Conservation (phyloP, 2,888 invertebrate genomes). For the Drosophila kokeensis region DNA sequence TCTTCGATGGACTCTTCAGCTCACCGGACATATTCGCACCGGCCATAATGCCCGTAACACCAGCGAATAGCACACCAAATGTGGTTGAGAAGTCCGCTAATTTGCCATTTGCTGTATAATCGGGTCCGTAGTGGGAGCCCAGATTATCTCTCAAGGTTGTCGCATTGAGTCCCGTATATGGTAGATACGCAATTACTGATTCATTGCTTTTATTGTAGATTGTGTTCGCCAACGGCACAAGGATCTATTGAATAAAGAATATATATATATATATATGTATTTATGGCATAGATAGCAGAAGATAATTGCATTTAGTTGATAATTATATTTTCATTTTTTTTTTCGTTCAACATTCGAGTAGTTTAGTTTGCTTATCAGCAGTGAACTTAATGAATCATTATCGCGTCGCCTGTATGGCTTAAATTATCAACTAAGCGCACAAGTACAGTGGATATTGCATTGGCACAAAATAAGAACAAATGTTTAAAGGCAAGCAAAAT, state of each 20-base stretch:
- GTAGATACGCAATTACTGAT: constrained; percentile 81
- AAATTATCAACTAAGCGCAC: not conserved
- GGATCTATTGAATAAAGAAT: constrained; percentile 86
- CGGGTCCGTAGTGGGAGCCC: constrained; percentile 89
- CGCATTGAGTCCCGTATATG: constrained; percentile 92
- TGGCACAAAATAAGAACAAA: not conserved
- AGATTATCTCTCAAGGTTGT: constrained; percentile 92
- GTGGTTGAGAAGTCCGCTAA: constrained; percentile 95
- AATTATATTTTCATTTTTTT: constrained; percentile 20
- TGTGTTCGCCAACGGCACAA: constrained; percentile 91
- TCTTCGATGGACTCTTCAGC: constrained; percentile 94
- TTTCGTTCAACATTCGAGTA: not conserved
- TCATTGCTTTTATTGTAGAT: constrained; percentile 85
- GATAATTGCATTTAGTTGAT: constrained; percentile 42
- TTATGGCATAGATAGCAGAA: constrained; percentile 8
- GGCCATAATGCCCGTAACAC: constrained; percentile 99
- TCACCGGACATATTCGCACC: constrained; percentile 99
- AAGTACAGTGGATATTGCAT: not conserved
- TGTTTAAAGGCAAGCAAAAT: not conserved
- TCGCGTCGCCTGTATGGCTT: constrained; percentile 9
- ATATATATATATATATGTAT: constrained; percentile 11
- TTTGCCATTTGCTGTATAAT: constrained; percentile 91
- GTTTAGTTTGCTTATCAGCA: constrained; percentile 38
- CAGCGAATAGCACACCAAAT: constrained; percentile 98
- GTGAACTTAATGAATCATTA: constrained; percentile 30